A percentile compares a stretch with the other conserved stretches of the same genome.
Evolutionary conservation across 2,888 invertebrate genomes (phyloP).

Genomic region (Harpalus rubripes): DNA sequence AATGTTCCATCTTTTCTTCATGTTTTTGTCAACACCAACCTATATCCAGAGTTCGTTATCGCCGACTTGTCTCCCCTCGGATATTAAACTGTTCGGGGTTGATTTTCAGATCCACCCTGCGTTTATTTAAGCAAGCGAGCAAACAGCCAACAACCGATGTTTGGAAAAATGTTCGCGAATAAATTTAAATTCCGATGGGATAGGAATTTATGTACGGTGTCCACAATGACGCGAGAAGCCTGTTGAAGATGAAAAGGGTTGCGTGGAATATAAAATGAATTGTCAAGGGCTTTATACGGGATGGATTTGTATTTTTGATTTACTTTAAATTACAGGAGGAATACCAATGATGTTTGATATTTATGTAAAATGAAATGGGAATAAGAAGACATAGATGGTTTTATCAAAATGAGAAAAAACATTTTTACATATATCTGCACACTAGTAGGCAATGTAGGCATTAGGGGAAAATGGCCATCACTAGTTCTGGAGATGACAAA

Average conservation of each 20-base stretch:
- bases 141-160: constrained; percentile 43
- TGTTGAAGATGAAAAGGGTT: constrained; percentile 2
- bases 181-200: constrained; percentile 51
- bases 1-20: neutral
- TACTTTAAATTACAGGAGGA: neutral
- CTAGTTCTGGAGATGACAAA: too few species aligned
- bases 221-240: neutral
- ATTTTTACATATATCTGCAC: too few species aligned
- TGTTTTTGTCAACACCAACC: neutral
- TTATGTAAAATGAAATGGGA: neutral
- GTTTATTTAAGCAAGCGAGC: constrained; percentile 49
- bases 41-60: constrained; percentile 31
- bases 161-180: constrained; percentile 55
- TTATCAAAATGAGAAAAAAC: too few species aligned
- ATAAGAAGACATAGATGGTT: too few species aligned
- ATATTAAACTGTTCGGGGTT: constrained; percentile 23
- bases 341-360: neutral
- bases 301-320: too few species aligned
- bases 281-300: neutral
- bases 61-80: constrained; percentile 18
- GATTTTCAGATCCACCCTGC: neutral
- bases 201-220: constrained; percentile 12
- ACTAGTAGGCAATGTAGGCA: too few species aligned
- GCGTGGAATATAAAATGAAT: neutral
- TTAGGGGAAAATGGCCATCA: too few species aligned